Base-by-base conservation (phyloP, 1,140 invertebrate genomes). In the Diorhabda elongata region DNA sequence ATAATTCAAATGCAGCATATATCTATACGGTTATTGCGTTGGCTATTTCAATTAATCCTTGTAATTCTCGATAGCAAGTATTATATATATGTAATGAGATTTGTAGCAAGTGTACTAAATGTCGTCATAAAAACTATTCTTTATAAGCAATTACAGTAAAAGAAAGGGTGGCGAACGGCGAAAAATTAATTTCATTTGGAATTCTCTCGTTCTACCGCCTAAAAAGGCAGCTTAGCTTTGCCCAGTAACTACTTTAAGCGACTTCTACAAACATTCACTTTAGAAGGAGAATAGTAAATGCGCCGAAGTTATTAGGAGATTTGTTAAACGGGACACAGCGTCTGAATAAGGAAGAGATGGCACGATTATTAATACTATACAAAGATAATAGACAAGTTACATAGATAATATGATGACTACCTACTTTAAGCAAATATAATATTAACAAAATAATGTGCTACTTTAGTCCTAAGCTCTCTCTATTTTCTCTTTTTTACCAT, bases 231-330 rank as follows among this genome's bases (percentile, higher is more conserved):
- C 58, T 58, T 9, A 67, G 58, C 66, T n/a, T 8, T 61, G 56
- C 61, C 42, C 61, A 42, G 42, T 60, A 71, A 70, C 68, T 69
- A 69, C 69, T 73, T 70, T 60, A 42, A 69, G 71, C 6, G 47
- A 73, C 59, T 75, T 75, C 61, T 60, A 63, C 66, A 71, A 64
- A 73, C 74, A 71, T 75, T 75, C 71, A 71, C 69, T 61, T 61
- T 58, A 62, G 69, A 68, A 71, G 69, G 69, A 71, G 4, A 52
- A n/a, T 52, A 52, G 47, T 6, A 52, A 73, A 75, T 67, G 56
- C 70, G 70, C 67, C 66, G 57, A 67, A 73, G 70, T 67, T 68
- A 61, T 64, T 58, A 62, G 8, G 62, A 71, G 70, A 68, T 64
- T 69, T 62, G 66, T 70, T 70, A 73, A 71, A 71, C 61, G 73